Conservation (phyloP, 2,113 vertebrate genomes). For the Leucopsar rothschildi region DNA sequence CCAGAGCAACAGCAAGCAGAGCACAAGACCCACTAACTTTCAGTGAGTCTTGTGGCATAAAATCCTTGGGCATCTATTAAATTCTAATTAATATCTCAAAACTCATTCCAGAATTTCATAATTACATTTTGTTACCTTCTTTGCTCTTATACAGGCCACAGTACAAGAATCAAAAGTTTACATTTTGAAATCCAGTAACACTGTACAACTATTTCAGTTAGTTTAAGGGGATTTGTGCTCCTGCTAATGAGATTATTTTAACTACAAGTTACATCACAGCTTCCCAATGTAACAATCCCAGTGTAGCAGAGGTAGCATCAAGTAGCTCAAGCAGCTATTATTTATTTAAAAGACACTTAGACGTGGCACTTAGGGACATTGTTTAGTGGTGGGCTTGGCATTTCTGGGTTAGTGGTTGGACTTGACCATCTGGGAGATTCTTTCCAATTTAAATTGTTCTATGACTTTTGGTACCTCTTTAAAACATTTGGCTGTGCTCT, state of each 20-base stretch:
- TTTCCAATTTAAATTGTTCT: not conserved
- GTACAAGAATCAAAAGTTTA: not conserved
- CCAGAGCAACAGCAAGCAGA: not conserved
- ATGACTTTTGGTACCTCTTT: not conserved
- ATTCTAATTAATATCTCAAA: not conserved
- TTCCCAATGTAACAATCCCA: not conserved
- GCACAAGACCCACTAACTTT: not conserved
- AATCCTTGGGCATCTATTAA: not conserved
- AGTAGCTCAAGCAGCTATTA: not conserved
- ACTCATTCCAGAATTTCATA: not conserved
- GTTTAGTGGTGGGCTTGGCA: not conserved
- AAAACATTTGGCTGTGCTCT: not conserved
- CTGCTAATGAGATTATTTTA: not conserved
- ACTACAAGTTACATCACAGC: not conserved
- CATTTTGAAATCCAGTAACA: not conserved
- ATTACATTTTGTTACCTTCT: not conserved
- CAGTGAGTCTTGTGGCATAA: not conserved
- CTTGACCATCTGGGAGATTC: not conserved
- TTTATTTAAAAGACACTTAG: not conserved
- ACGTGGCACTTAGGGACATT: not conserved
- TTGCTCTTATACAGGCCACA: not conserved
- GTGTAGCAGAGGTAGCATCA: not conserved
- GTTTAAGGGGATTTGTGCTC: not conserved
- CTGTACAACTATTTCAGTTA: not conserved
- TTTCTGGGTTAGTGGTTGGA: not conserved